Evolutionary conservation across 2,797 vertebrate species (phyloP), one percentile per base, ranked within the genome.

Genomic region (Hippoglossus hippoglossus): DNA sequence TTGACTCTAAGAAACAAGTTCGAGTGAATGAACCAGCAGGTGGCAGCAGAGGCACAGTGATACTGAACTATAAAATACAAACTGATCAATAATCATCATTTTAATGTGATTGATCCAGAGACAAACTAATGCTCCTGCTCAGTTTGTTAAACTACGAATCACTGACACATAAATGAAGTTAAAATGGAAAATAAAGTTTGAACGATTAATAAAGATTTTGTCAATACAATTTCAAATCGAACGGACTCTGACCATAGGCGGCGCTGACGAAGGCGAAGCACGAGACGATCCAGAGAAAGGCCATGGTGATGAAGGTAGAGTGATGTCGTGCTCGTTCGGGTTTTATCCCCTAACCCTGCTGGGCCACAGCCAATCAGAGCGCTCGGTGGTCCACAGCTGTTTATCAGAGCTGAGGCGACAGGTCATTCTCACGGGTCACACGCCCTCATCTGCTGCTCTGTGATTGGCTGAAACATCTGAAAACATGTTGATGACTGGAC

Each of bases 241-340:
- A 16, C 19, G 6, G 0, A 2, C 31, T 71, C 88, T 92, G 78
- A 94, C 95, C 83, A 1, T 92, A 92, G 60, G 90, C 85, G 2
- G 92, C 71, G 51, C 90, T 79, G 76, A 94, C 2, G 47, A 96
- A 87, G 62, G 92, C 94, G 2, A 92, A 80, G 77, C 93, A 94
- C 69, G 94, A 92, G 1, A 95, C 9, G 16, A 95, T 71, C 93
- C 91, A 94, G 54, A 95, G 88, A 71, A 89, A 87, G 63, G 88
- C 85, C 95, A 95, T 93, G 83, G 47, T 79, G 81, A 74, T 13
- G 62, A 79, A 69, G 66, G 51, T 12, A 60, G 67, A 9, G 19
- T 5, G 61, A 24, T 18, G 26, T 7, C 41, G 0, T 41, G 36
- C 24, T 25, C 6, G 44, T n/a, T 8, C 0, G 1, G 36, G 34